Evolutionary conservation across 1,140 invertebrate species (phyloP), one percentile per base, ranked within the genome.

Genomic region (Triops longicaudatus): DNA sequence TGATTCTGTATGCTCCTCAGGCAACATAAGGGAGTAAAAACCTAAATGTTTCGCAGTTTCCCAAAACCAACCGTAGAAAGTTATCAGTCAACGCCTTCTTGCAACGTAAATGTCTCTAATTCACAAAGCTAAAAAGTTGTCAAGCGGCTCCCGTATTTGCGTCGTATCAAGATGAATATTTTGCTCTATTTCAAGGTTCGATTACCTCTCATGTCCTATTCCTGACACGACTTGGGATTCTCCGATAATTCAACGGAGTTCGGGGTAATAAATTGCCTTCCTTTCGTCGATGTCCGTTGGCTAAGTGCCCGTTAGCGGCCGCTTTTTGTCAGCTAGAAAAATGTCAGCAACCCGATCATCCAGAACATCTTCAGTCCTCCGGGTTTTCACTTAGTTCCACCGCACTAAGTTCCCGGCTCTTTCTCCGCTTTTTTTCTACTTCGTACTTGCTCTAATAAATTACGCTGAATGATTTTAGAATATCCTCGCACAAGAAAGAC

Each of bases 181-280:
- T 63, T 22, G 50, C 50, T 63, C 50, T 63, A 37, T 63, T 63
- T 63, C 50, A 63, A 63, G 50, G 50, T 63, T 63, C 50, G 50
- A 63, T 22, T 63, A 63, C 50, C 50, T 37, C 31, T 63, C 50
- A 63, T 63, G 22, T 63, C 50, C 50, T 22, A 63, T 63, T 14
- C 50, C 14, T 17, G 22, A 63, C 50, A 63, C 10, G 50, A 63
- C 10, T 63, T 12, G 17, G 17, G 14, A 63, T 63, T 63, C 22
- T 63, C 17, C 50, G 22, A 63, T 63, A 63, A 63, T 22, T n/a
- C 50, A 63, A 22, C 17, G 17, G 17, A 63, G 17, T 63, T 63
- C 17, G 50, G 17, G 22, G 1, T 63, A 63, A 63, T 63, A 63
- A 63, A 63, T 63, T 63, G 50, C 50, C 22, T 63, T 63, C 50